A percentile compares a stretch with the other conserved stretches of the same genome.
Evolutionary conservation across 2,888 invertebrate species (phyloP).

Genomic region (Drosophila pseudotakahashii): DNA sequence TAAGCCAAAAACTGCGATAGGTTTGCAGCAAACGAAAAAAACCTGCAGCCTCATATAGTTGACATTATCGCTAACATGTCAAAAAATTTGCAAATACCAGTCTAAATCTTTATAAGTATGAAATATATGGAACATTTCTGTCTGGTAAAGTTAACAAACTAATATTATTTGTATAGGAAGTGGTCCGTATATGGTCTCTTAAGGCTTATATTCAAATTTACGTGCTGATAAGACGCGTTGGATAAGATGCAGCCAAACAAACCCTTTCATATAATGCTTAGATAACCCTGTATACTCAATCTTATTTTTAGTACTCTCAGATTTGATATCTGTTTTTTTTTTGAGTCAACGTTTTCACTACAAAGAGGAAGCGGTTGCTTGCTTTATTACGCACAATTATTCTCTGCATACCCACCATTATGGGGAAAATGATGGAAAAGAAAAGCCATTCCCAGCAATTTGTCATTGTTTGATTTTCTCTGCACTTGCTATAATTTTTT

Average conservation of each 20-base stretch:
- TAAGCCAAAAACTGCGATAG: conserved; percentile 26
- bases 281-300: background rate
- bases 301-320: background rate
- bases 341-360: conserved; percentile 18
- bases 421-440: conserved; percentile 40
- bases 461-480: conserved; percentile 47
- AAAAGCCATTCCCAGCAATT: conserved; percentile 43
- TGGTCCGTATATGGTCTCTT: background rate
- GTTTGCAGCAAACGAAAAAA: conserved; percentile 6
- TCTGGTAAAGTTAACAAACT: no score
- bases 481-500: conserved; percentile 26
- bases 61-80: conserved; percentile 10
- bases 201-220: background rate
- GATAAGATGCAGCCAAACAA: conserved; percentile 1
- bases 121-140: no score
- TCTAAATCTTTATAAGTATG: no score
- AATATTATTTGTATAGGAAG: no score
- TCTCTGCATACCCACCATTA: conserved; percentile 34
- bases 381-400: conserved; percentile 43
- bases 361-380: conserved; percentile 31
- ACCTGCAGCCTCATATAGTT: background rate
- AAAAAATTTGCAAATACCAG: background rate
- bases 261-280: background rate
- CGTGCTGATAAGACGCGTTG: conserved; percentile 1
- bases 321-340: background rate